Base-by-base conservation (phyloP, 2,113 vertebrate genomes). In the Tricholaema leucomelas region DNA sequence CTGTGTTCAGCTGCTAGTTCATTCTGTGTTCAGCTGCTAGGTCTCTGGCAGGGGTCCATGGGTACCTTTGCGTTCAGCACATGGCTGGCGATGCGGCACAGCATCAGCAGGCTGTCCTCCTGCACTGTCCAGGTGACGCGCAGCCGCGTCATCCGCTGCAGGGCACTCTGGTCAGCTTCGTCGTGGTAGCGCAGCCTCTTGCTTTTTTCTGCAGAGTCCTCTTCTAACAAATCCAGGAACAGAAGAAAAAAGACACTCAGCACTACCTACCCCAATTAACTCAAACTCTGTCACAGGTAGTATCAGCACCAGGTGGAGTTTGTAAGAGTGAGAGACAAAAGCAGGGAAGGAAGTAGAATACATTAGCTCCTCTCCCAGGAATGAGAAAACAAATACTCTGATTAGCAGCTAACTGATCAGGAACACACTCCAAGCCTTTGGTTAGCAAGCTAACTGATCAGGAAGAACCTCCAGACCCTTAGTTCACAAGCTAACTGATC, bases 51-150 rank as follows among this genome's bases (percentile, higher is more conserved):
- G 31, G 56, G 27, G 9, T 42, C 50, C 59, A 12, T 8, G 8
- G 20, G 40, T 91, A 98, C 99, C 98, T 99, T 99, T 95, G 97
- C 96, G 59, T 99, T 99, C 84, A 99, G 98, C 72, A 99, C 96
- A 6, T 98, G 98, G 30, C 98, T 98, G 40, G 98, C 98, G 8
- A 99, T 98, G 2, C 98, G 97, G 94, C 99, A 99, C 12, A 99
- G 98, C 98, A 99, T 98, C 42, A 99, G 97, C 83, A 99, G 95
- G 5, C 99, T 98, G 95, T 99, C 99, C 65, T 99, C 99, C 73
- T 98, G 98, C 19, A 98, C 91, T 0, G 98, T 98, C 99, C 99
- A 99, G 72, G 97, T 97, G 52, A 99, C 99, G 1, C 99, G 98
- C 90, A 98, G 98, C 19, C 98, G 97, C 3, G 99, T 99, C 99